These are phyloP conservation scores for Caenorhabditis sp. DNA, from an alignment of 2,888 invertebrate species.

Conservation along the genomic window DNA sequence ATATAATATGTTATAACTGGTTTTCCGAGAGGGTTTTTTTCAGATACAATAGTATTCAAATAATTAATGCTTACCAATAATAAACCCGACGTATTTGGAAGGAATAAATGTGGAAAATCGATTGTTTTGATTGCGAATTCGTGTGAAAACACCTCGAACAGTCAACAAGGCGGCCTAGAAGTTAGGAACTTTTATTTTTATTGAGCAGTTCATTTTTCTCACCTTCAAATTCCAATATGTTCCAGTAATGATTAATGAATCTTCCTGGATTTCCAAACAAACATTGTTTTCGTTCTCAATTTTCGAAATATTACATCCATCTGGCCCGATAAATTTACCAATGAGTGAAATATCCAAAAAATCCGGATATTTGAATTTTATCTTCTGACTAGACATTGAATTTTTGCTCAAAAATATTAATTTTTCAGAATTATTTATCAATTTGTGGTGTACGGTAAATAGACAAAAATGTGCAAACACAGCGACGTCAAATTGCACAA, in stretches of 20 bases:
- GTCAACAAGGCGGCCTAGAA: slow-evolving; percentile 2
- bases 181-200: not conserved
- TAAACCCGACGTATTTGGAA: slow-evolving; percentile 26
- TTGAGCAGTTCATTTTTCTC: not conserved
- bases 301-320: slow-evolving; percentile 27
- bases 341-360: slow-evolving; percentile 15
- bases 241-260: slow-evolving; percentile 18
- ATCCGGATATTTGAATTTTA: not conserved
- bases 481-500: no score
- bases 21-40: not conserved
- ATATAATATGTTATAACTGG: not conserved
- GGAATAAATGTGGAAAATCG: slow-evolving; percentile 21
- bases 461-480: no score
- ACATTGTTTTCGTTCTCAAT: slow-evolving; percentile 24
- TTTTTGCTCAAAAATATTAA: no score
- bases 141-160: not conserved
- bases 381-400: not conserved
- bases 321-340: slow-evolving; percentile 28
- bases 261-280: slow-evolving; percentile 19
- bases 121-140: slow-evolving; percentile 26
- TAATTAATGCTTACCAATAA: slow-evolving; percentile 23
- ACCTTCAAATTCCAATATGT: slow-evolving; percentile 28
- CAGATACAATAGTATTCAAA: not conserved
- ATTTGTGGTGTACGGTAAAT: no score
- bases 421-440: no score